A percentile compares a stretch with the other conserved stretches of the same genome.
These are phyloP conservation scores for Thoracochromis brauschi DNA, from an alignment of 2,113 vertebrate species.

Conservation along the genomic window DNA sequence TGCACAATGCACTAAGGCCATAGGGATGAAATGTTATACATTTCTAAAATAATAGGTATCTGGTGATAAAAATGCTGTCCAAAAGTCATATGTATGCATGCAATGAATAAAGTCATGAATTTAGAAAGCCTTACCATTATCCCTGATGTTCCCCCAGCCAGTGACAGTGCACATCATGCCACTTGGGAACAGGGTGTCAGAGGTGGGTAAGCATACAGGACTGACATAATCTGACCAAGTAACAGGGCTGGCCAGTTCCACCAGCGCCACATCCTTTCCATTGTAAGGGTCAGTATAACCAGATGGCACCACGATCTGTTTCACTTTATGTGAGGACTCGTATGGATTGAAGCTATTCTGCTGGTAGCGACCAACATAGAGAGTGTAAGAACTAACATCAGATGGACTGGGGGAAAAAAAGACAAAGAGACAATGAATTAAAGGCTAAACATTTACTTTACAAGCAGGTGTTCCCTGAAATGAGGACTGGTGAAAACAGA, in stretches of 20 bases:
- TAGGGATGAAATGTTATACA: not conserved
- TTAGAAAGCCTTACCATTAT: constrained; percentile 45
- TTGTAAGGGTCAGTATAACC: constrained; percentile 62
- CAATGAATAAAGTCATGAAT: not conserved
- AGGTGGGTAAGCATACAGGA: constrained; percentile 65
- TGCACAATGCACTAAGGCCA: not conserved
- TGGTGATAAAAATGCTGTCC: not conserved
- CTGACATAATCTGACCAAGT: constrained; percentile 48
- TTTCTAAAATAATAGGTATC: not conserved
- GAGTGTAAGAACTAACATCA: constrained; percentile 15
- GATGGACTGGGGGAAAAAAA: not conserved
- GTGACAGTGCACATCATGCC: constrained; percentile 65
- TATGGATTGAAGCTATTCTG: constrained; percentile 32
- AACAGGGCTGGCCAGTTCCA: constrained; percentile 52
- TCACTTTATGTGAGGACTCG: not conserved
- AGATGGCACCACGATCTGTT: constrained; percentile 49
- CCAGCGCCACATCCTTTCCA: constrained; percentile 67
- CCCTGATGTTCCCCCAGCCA: constrained; percentile 68
- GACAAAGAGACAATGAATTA: not conserved
- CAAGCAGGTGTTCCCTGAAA: not conserved
- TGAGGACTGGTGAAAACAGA: not conserved
- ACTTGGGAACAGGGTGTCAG: constrained; percentile 40
- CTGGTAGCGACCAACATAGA: constrained; percentile 65
- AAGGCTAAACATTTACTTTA: not conserved
- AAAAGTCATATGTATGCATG: not conserved